Base-by-base conservation (phyloP, 2,113 vertebrate genomes). In the Hydropotes inermis region DNA sequence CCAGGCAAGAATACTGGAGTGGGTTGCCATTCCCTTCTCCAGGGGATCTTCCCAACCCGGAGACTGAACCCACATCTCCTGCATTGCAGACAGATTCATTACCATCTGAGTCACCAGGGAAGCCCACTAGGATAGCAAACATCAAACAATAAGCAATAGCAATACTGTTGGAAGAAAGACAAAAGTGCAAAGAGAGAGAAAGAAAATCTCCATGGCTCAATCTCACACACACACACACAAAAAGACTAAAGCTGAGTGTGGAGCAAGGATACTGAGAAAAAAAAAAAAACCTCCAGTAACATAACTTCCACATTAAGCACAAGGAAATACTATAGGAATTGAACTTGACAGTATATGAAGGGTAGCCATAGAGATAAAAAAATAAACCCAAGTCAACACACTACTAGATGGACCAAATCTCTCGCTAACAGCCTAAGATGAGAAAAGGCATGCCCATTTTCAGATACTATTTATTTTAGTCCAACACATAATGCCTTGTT, bases 401-500 rank as follows among this genome's bases (percentile, higher is more conserved):
- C 39, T 55, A 47, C 14, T 60, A 95, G 3, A 47, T 36, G 4
- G 33, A 52, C 19, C 25, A 74, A 94, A 70, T 39, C 13, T 25
- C 60, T 93, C 2, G 57, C 23, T 54, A 95, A 47, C 25, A 6
- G 39, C 27, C 23, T 23, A 89, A 74, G 30, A n/a, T 50, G 47
- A 82, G 50, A 89, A 79, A 94, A 45, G 6, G 28, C 28, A 52
- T 61, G 36, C 6, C 9, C 7, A 76, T 27, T 76, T 95, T 39
- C 33, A 96, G 79, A 76, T 93, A 83, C 28, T 95, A n/a, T 90
- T 91, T 78, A 93, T 70, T 21, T 87, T 27, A 47, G 57, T 74
- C 55, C 30, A 60, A 58, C 19, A 90, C 13, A 55, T 17, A 64
- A 27, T 61, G 79, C 45, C 74, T 89, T 11, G 7, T 50, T 79